A percentile compares a stretch with the other conserved stretches of the same genome.
Evolutionary conservation across 1,140 invertebrate genomes (phyloP).

Genomic region (Megathymus violae): DNA sequence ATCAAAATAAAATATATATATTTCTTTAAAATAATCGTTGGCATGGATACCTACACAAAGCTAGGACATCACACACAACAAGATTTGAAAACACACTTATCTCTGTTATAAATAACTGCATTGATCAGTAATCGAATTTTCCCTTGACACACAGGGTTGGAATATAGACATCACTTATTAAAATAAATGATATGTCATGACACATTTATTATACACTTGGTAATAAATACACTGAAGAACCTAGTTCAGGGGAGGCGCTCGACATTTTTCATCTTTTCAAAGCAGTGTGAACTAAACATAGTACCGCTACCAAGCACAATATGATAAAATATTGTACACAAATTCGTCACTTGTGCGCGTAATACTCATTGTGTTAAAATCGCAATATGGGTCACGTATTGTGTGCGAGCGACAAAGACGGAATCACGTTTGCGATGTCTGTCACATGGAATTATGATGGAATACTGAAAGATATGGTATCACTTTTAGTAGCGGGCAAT

Average conservation of each 20-base stretch:
- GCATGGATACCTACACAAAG: too few relatives aligned
- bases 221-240: too few relatives aligned
- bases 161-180: too few relatives aligned
- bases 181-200: too few relatives aligned
- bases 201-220: too few relatives aligned
- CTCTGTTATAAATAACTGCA: too few relatives aligned
- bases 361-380: slow-evolving; percentile 33
- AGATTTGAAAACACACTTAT: too few relatives aligned
- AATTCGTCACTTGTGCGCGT: slow-evolving; percentile 13
- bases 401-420: slow-evolving; percentile 36
- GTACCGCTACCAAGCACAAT: slow-evolving; percentile 7
- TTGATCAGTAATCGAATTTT: too few relatives aligned
- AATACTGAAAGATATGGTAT: not conserved
- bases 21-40: too few relatives aligned
- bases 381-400: slow-evolving; percentile 45
- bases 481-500: not conserved
- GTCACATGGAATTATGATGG: slow-evolving; percentile 18
- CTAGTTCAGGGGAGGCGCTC: not conserved
- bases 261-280: slow-evolving; percentile 1
- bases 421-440: slow-evolving; percentile 36
- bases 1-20: too few relatives aligned
- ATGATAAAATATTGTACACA: slow-evolving; percentile 9
- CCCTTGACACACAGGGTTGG: too few relatives aligned
- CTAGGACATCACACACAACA: too few relatives aligned
- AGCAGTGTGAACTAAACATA: not conserved